Conservation (phyloP, 2,113 vertebrate species). For the Nettapus auritus region DNA sequence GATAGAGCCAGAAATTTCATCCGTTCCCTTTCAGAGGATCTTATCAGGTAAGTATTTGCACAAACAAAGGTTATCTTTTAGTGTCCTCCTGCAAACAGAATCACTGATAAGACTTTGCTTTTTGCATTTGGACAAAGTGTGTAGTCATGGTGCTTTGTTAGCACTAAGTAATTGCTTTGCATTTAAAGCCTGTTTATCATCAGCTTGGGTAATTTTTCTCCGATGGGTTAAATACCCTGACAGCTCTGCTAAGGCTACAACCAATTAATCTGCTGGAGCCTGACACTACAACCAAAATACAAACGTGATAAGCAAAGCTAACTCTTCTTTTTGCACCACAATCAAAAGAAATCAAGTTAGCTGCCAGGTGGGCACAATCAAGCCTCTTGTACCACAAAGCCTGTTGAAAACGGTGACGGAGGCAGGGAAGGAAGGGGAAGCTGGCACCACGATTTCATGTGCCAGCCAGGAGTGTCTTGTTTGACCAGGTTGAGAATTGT, state of each 20-base stretch:
- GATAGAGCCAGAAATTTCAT: conserved; percentile 53
- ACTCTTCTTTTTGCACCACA: conserved; percentile 16
- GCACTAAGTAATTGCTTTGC: conserved; percentile 64
- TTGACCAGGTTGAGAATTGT: background rate
- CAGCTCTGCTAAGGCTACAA: conserved; percentile 45
- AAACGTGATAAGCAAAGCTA: conserved; percentile 51
- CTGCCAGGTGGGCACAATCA: conserved; percentile 26
- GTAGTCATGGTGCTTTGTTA: conserved; percentile 69
- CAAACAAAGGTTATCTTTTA: conserved; percentile 71
- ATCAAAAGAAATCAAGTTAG: conserved; percentile 32
- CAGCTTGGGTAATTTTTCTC: conserved; percentile 57
- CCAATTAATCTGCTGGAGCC: conserved; percentile 56
- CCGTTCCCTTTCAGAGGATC: conserved; percentile 15
- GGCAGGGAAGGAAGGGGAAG: background rate
- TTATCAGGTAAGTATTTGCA: conserved; percentile 67
- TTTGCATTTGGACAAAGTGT: conserved; percentile 54
- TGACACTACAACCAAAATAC: conserved; percentile 66
- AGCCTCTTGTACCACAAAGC: conserved; percentile 2
- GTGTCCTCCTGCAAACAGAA: conserved; percentile 54
- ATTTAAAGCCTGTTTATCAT: conserved; percentile 64
- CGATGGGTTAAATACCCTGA: conserved; percentile 55
- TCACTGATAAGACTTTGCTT: conserved; percentile 45
- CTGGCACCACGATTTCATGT: background rate
- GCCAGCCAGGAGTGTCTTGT: conserved; percentile 11
- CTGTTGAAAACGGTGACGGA: background rate